Base-by-base conservation (phyloP, 2,797 vertebrate genomes). In the Acomys russatus region DNA sequence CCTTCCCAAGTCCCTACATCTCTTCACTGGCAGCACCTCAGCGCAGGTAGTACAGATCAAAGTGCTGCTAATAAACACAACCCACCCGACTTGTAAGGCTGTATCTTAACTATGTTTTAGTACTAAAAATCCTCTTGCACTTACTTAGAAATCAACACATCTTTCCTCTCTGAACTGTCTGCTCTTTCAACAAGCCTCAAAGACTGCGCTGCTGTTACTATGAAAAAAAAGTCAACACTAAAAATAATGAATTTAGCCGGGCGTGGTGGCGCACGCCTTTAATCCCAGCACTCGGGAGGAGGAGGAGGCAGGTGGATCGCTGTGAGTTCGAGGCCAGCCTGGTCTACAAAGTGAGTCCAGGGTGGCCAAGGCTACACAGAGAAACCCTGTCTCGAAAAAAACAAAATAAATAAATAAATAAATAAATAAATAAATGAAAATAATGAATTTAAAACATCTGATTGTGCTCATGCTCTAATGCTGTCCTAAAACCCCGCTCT, bases 141-240 rank as follows among this genome's bases (percentile, higher is more conserved):
- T 80, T 59, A 54, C 54, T 80, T 88, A 68, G 33, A 95, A 93
- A 87, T 84, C 84, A 94, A 44, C 35, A 90, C 3, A 88, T 64
- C 70, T 73, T 73, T 38, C 84, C 82, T 90, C 63, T 90, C n/a
- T 77, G 38, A 96, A 92, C 59, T 83, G 61, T 38, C 33, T 83
- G 88, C 90, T 68, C 66, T 90, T 78, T 94, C 91, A 92, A 87
- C 63, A 94, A 89, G 63, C 35, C 68, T 49, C 59, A 64, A 14
- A 77, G 63, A 61, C 70, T 76, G 92, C 3, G 71, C 20, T 82
- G 82, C 0, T 56, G 4, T 20, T 94, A 23, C 54, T 96, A n/a
- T 59, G 23, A 88, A 59, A 85, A 80, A 88, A 59, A 85, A 80
- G 61, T 35, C 82, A 80, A 56, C 2, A 94, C 9, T 68, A 92